Evolutionary conservation across 2,113 vertebrate species (phyloP).

Genomic region (Pipa parva): DNA sequence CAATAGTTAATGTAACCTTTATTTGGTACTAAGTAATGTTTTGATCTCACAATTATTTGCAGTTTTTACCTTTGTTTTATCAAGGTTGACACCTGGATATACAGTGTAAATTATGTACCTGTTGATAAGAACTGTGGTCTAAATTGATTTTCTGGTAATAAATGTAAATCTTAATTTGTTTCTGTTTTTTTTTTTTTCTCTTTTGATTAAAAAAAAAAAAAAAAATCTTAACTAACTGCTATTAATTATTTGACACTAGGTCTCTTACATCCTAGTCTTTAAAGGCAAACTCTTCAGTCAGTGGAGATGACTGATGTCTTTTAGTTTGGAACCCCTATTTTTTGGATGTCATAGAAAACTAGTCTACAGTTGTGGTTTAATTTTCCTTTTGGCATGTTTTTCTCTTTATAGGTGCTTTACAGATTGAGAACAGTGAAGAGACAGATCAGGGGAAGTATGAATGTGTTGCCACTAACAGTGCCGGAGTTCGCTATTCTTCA

Average conservation of each 20-base stretch:
- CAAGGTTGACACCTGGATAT: no score
- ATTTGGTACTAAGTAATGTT: no score
- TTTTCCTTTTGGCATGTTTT: slow-evolving; percentile 47
- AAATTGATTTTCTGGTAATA: neutral
- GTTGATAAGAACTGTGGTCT: no score
- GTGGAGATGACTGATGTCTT: slow-evolving; percentile 5
- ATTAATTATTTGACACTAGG: slow-evolving; percentile 4
- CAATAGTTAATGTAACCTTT: no score
- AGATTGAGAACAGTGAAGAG: slow-evolving; percentile 98
- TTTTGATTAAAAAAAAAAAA: no score
- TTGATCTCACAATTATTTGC: no score
- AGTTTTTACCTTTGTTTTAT: no score
- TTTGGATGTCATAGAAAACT: neutral
- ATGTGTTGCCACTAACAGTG: slow-evolving; percentile 94
- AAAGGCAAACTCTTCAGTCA: neutral
- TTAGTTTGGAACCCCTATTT: neutral
- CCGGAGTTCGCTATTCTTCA: slow-evolving; percentile 94
- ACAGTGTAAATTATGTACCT: no score
- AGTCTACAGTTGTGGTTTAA: neutral
- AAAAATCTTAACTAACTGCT: no score
- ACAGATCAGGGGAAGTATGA: slow-evolving; percentile 98
- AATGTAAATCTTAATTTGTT: neutral
- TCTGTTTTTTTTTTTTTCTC: neutral
- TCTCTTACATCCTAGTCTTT: neutral
- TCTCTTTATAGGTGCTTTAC: slow-evolving; percentile 82